Evolutionary conservation across 2,113 vertebrate genomes (phyloP).

Genomic region (Tragelaphus strepsiceros): DNA sequence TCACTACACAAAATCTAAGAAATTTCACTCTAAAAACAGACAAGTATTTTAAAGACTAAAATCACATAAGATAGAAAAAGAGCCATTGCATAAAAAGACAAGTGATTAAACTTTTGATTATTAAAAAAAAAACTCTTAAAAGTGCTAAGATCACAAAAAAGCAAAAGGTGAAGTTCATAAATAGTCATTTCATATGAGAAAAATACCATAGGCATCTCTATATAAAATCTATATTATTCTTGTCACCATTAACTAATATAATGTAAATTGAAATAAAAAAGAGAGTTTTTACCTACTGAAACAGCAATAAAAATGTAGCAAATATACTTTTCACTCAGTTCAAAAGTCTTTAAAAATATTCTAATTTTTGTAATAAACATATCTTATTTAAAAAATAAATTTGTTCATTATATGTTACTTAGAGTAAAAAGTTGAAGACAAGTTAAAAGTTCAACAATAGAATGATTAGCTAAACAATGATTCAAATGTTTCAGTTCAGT

Average conservation of each 20-base stretch:
- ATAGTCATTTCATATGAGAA: background rate
- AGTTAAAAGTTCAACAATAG: background rate
- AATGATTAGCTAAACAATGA: background rate
- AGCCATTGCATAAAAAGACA: background rate
- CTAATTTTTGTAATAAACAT: background rate
- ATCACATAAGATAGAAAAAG: background rate
- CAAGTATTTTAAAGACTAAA: constrained; percentile 2
- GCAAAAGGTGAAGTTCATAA: background rate
- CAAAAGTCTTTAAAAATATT: background rate
- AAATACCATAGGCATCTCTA: background rate
- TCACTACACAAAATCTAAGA: background rate
- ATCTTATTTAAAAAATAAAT: background rate
- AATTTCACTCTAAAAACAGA: background rate
- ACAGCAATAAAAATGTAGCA: background rate
- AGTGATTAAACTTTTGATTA: background rate
- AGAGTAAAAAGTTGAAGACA: background rate
- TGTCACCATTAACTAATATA: background rate
- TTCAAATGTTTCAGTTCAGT: background rate
- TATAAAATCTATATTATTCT: background rate
- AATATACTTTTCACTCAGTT: background rate
- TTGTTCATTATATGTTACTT: background rate
- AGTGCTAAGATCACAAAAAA: background rate
- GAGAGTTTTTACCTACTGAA: background rate
- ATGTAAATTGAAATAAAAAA: background rate
- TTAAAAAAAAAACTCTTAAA: background rate